Evolutionary conservation across 2,797 vertebrate species (phyloP).

Genomic region (Diplodus puntazzo): DNA sequence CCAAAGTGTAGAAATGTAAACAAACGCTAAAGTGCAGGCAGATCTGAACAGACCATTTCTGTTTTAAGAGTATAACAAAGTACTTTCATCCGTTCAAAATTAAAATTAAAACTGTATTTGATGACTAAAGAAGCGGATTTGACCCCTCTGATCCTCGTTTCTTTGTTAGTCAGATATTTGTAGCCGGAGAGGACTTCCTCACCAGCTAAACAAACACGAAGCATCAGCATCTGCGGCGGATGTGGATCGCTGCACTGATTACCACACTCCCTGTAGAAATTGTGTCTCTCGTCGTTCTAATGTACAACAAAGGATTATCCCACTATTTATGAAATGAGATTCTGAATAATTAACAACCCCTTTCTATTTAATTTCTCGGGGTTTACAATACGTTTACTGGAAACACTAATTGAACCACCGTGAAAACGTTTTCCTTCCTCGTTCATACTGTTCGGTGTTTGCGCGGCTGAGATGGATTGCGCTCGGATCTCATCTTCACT

Average conservation of each 20-base stretch:
- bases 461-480: background rate
- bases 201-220: slow-evolving; percentile 55
- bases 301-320: slow-evolving; percentile 55
- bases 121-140: slow-evolving; percentile 12
- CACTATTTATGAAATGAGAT: slow-evolving; percentile 41
- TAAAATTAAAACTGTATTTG: slow-evolving; percentile 2
- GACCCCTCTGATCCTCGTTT: slow-evolving; percentile 16
- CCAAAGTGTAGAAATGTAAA: slow-evolving; percentile 4
- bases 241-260: slow-evolving; percentile 59
- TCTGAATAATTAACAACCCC: slow-evolving; percentile 42
- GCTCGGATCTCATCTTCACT: slow-evolving; percentile 11
- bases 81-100: background rate
- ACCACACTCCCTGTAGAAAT: slow-evolving; percentile 29
- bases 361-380: slow-evolving; percentile 20
- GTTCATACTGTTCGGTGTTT: background rate
- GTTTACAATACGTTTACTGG: slow-evolving; percentile 14
- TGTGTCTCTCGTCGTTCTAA: slow-evolving; percentile 36
- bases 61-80: slow-evolving; percentile 4
- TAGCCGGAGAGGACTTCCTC: slow-evolving; percentile 35
- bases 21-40: background rate
- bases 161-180: slow-evolving; percentile 36
- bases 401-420: slow-evolving; percentile 26
- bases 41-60: background rate
- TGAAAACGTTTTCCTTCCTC: background rate
- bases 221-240: slow-evolving; percentile 59